Conservation (phyloP, 2,888 invertebrate genomes). For the Drosophila algonquin region DNA sequence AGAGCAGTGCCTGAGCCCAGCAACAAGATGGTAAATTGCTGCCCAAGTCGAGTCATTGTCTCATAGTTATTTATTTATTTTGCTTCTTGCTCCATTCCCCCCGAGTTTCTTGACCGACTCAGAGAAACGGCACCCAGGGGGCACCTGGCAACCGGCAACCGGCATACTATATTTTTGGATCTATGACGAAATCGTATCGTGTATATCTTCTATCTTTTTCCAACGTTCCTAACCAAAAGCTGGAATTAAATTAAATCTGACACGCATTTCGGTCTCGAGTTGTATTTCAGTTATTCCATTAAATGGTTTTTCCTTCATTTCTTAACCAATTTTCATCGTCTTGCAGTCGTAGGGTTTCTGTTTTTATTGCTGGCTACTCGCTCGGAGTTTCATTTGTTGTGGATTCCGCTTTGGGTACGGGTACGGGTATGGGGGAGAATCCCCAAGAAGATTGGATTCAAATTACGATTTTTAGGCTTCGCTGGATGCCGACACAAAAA, state of each 20-base stretch:
- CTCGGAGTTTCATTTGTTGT: conserved; percentile 27
- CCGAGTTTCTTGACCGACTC: conserved; percentile 58
- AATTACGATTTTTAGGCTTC: conserved; percentile 78
- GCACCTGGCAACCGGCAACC: conserved; percentile 18
- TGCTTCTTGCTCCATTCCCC: conserved; percentile 21
- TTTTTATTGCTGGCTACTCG: conserved; percentile 68
- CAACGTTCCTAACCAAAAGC: conserved; percentile 36
- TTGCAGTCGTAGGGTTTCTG: conserved; percentile 72
- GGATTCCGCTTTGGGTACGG: conserved; percentile 18
- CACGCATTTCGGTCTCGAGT: conserved; percentile 52
- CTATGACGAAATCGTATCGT: conserved; percentile 63
- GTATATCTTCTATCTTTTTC: conserved; percentile 1
- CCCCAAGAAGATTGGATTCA: conserved; percentile 76
- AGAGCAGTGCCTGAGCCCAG: conserved; percentile 13
- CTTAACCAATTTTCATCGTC: conserved; percentile 48
- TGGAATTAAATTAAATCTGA: conserved; percentile 56
- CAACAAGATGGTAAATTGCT: conserved; percentile 25
- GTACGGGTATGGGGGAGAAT: conserved; percentile 59
- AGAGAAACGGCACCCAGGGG: conserved; percentile 1
- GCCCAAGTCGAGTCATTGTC: conserved; percentile 44
- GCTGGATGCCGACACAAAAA: conserved; percentile 57
- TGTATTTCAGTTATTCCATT: conserved; percentile 49
- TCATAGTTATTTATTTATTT: conserved; percentile 50
- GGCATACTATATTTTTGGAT: conserved; percentile 58
- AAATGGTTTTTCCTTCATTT: conserved; percentile 33